Percentiles rank a stretch among this genome's conserved stretches.
Conservation (phyloP, 2,113 vertebrate genomes). For the Psilopogon haemacephalus region DNA sequence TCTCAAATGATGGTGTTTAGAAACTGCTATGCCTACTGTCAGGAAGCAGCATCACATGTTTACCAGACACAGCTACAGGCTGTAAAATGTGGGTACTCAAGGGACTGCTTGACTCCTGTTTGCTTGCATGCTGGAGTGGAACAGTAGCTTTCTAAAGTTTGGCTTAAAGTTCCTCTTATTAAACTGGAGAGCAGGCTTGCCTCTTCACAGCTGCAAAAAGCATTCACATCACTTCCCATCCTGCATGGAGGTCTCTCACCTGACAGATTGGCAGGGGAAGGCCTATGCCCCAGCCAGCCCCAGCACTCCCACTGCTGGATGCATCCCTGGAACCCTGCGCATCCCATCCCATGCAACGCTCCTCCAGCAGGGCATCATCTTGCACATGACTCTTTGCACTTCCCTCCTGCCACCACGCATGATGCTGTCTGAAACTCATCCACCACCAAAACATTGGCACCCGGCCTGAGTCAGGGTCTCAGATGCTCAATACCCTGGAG, state of each 20-base stretch:
- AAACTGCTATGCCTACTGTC: rapidly evolving
- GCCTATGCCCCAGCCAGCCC: neutral
- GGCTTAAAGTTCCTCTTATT: neutral
- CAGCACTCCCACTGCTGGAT: neutral
- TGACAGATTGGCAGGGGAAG: neutral
- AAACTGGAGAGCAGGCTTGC: neutral
- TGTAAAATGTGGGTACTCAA: neutral
- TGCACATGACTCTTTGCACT: slow-evolving; percentile 21
- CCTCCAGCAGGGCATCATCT: slow-evolving; percentile 1
- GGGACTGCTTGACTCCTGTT: neutral
- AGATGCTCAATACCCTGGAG: neutral
- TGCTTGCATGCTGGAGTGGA: neutral
- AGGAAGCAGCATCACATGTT: neutral
- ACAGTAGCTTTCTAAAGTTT: neutral
- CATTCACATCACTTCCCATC: neutral
- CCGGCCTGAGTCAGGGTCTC: neutral
- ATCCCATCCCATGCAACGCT: slow-evolving; percentile 34
- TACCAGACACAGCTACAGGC: neutral
- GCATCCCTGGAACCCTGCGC: neutral
- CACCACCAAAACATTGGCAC: neutral
- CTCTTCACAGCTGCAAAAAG: neutral
- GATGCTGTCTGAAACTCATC: neutral
- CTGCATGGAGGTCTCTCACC: neutral
- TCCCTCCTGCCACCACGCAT: neutral
- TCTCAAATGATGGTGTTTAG: neutral